Conservation (phyloP, 2,888 invertebrate genomes). For the Linyphia triangularis region DNA sequence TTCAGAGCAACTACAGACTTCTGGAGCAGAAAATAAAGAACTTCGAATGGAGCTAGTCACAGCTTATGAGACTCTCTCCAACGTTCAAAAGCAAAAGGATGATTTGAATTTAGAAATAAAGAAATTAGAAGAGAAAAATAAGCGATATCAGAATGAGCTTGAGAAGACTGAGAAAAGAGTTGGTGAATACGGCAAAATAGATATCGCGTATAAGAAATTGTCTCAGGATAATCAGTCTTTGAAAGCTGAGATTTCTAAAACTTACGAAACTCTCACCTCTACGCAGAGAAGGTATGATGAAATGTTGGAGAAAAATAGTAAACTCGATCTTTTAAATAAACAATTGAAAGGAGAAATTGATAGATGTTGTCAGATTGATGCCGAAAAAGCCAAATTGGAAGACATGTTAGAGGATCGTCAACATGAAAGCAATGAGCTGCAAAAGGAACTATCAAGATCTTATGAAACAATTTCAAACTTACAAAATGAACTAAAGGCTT, state of each 20-base stretch:
- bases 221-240: constrained; percentile 47
- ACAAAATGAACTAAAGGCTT: constrained; percentile 61
- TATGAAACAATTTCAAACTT: constrained; percentile 54
- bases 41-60: constrained; percentile 60
- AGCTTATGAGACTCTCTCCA: constrained; percentile 65
- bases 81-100: constrained; percentile 69
- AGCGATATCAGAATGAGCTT: constrained; percentile 43
- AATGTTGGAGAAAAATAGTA: constrained; percentile 35
- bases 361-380: constrained; percentile 37
- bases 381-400: constrained; percentile 49
- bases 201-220: constrained; percentile 45
- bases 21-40: constrained; percentile 63
- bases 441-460: constrained; percentile 42
- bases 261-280: constrained; percentile 30
- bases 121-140: constrained; percentile 50
- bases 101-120: constrained; percentile 52
- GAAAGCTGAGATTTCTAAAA: constrained; percentile 37
- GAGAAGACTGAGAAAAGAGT: constrained; percentile 44
- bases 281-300: constrained; percentile 58
- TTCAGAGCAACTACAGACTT: constrained; percentile 55
- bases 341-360: constrained; percentile 58
- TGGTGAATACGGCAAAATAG: constrained; percentile 49
- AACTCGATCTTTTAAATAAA: constrained; percentile 40
- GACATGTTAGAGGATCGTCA: constrained; percentile 35
- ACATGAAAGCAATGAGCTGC: constrained; percentile 50